Base-by-base conservation (phyloP, 2,113 vertebrate genomes). In the Neolamprologus caudopunctatus region DNA sequence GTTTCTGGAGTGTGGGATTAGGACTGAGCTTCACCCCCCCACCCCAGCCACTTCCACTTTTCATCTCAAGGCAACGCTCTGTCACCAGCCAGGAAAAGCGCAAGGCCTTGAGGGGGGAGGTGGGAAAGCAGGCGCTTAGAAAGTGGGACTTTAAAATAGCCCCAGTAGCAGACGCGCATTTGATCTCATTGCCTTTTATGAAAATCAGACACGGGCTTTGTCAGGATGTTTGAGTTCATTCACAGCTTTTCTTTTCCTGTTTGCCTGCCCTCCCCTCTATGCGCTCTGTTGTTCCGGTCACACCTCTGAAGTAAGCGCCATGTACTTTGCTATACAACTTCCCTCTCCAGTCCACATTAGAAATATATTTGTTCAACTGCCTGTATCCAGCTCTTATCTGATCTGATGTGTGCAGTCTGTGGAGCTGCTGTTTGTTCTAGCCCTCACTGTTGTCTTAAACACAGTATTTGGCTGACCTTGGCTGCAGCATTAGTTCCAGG, bases 401-500 rank as follows among this genome's bases (percentile, higher is more conserved):
- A 78, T 45, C 17, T 16, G 5, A 13, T 80, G 82, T 87, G 68
- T 87, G 80, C 82, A 86, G 58, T 87, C 17, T 42, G 31, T 21
- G 21, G 28, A 71, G 85, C 55, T 47, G 13, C 55, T 94, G 85
- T 94, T 96, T 95, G 87, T 80, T 93, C 89, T 91, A 61, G 57
- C 57, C 17, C 87, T 80, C 66, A 87, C 86, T 90, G 84, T 89
- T 91, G 84, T 86, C 73, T 90, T 81, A 84, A 95, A 87, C 87
- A 33, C 57, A 51, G 50, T 51, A 47, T 93, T 92, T 81, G 81
- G 35, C 86, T 90, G 93, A 93, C 95, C 90, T 94, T 94, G 89
- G 51, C 89, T 71, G 16, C 6, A 17, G 61, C 33, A 57, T 79
- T 86, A 84, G 71, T 81, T 87, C 37, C 28, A 33, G 28, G 24